phyloP scores from a whole-genome alignment of 2,888 invertebrate genomes.

The Callyntrura sp. region DNA sequence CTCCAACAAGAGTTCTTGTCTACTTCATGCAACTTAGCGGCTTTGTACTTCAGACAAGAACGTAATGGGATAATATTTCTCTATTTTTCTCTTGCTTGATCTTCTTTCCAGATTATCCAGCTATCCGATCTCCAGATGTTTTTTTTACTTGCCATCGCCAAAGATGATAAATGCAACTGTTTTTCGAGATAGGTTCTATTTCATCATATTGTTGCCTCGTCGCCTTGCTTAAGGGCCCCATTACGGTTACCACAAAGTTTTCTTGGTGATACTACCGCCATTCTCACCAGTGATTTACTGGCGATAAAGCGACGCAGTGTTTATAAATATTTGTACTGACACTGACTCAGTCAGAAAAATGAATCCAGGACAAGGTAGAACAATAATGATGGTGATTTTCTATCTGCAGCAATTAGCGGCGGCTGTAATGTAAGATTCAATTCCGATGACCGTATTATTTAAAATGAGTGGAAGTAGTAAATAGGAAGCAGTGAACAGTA shows the following conservation, averaged over 20 bases:
- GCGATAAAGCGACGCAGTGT: not conserved
- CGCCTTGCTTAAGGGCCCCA: constrained; percentile 38
- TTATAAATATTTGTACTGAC: no score
- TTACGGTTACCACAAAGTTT: not conserved
- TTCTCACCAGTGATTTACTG: not conserved
- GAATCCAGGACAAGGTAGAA: no score
- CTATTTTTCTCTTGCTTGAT: constrained; percentile 41
- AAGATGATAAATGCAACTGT: constrained; percentile 41
- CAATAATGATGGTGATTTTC: no score
- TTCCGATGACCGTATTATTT: no score
- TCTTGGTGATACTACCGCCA: no score
- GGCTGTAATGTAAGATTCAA: no score
- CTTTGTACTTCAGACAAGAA: constrained; percentile 33
- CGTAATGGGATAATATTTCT: constrained; percentile 56
- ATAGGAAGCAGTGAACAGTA: no score
- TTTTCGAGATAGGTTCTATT: constrained; percentile 49
- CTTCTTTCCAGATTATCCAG: constrained; percentile 58
- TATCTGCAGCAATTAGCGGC: no score
- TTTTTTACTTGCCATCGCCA: constrained; percentile 5
- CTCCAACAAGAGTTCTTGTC: constrained; percentile 17
- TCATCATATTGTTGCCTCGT: constrained; percentile 22
- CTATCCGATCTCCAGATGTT: constrained; percentile 49
- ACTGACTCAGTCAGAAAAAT: no score
- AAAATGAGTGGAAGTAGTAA: no score
- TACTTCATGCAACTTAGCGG: constrained; percentile 11